Conservation (phyloP, 2,888 invertebrate species). For the Empis stercorea region DNA sequence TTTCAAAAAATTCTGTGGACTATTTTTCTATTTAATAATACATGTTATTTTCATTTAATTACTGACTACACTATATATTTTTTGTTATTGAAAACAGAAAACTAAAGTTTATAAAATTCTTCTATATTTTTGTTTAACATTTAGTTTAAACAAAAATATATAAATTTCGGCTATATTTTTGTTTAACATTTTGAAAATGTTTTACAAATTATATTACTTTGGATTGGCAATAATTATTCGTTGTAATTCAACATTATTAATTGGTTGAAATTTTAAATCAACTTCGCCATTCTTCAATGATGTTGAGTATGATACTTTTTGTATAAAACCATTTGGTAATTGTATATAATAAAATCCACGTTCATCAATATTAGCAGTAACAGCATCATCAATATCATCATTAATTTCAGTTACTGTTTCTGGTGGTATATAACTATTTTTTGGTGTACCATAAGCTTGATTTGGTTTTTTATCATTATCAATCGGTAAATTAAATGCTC, state of each 20-base stretch:
- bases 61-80: too few species aligned
- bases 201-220: too few species aligned
- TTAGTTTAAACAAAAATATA: too few species aligned
- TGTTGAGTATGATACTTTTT: not conserved
- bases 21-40: too few species aligned
- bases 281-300: not conserved
- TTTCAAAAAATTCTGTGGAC: too few species aligned
- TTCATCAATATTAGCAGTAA: too few species aligned
- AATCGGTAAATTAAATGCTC: not conserved
- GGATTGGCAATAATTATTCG: not conserved
- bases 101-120: too few species aligned
- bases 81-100: too few species aligned
- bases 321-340: slow-evolving; percentile 1
- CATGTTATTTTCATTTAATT: too few species aligned
- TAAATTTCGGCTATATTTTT: too few species aligned
- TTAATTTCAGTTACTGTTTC: not conserved
- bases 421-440: not conserved
- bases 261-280: not conserved
- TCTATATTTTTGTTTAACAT: too few species aligned
- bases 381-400: not conserved
- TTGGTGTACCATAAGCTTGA: not conserved
- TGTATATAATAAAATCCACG: not conserved
- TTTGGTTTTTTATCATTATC: not conserved
- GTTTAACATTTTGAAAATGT: too few species aligned
- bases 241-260: not conserved